Evolutionary conservation across 2,888 invertebrate genomes (phyloP).

Genomic region (Neuroscelio doddi): DNA sequence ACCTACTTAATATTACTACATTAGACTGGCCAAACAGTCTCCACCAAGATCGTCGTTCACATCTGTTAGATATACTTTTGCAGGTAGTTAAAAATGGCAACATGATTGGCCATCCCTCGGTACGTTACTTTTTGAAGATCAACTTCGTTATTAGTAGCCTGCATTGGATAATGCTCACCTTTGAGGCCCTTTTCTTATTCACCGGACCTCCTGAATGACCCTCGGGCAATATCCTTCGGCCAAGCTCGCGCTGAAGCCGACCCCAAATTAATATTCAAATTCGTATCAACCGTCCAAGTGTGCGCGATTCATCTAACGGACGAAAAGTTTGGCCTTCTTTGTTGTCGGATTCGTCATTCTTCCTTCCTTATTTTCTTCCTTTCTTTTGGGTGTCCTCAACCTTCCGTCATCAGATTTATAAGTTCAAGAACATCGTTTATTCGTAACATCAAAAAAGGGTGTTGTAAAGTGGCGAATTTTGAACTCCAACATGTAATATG

Average conservation of each 20-base stretch:
- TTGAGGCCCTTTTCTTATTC: slow-evolving; percentile 17
- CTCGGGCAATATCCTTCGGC: slow-evolving; percentile 48
- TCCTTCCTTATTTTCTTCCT: slow-evolving; percentile 15
- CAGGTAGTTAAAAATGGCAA: slow-evolving; percentile 22
- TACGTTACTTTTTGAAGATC: slow-evolving; percentile 20
- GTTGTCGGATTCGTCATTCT: slow-evolving; percentile 12
- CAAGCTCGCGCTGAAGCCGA: slow-evolving; percentile 47
- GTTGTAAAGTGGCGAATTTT: no score
- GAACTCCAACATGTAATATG: no score
- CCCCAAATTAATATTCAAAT: slow-evolving; percentile 69
- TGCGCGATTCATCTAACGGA: slow-evolving; percentile 25
- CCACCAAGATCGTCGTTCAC: background rate
- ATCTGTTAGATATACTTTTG: slow-evolving; percentile 9
- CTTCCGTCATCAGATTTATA: no score
- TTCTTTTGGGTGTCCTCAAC: no score
- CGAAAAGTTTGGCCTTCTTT: slow-evolving; percentile 18
- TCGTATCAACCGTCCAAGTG: slow-evolving; percentile 56
- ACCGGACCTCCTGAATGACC: slow-evolving; percentile 48
- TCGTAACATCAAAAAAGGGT: no score
- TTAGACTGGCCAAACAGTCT: background rate
- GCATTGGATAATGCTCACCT: slow-evolving; percentile 18
- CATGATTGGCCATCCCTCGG: slow-evolving; percentile 12
- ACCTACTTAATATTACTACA: background rate
- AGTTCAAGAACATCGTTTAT: no score
- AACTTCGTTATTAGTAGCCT: slow-evolving; percentile 27